Base-by-base conservation (phyloP, 1,140 invertebrate genomes). In the Nylanderia fulva region DNA sequence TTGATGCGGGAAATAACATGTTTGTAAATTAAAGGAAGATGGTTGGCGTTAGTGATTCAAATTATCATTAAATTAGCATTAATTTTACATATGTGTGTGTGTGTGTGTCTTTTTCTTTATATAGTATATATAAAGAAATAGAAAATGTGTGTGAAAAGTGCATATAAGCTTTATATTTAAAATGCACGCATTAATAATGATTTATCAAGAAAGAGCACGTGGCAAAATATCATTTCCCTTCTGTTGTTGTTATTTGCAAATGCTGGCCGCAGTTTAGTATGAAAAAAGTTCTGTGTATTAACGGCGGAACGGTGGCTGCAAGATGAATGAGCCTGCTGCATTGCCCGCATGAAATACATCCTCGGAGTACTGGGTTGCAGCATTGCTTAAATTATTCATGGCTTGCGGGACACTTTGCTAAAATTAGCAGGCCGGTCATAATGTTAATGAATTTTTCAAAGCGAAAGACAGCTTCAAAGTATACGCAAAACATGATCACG, bases 371-470 rank as follows among this genome's bases (percentile, higher is more conserved):
- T 86, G 63, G 88, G 64, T 85, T 84, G 88, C 88, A 82, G 83
- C 89, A 90, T 88, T 85, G 80, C 74, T 79, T 90, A 84, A 91
- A 91, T 88, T 90, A 91, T 90, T 90, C 90, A 86, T 87, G 77
- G 86, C 66, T 85, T 85, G 88, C 68, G 88, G 83, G 86, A 89
- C 86, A 89, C 83, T 90, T 87, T 85, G 85, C 88, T 87, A 72
- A 89, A 90, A 90, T 90, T 90, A 89, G 68, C 89, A 87, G 85
- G 88, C 88, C 79, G 45, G 58, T 68, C 88, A 87, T 90, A 90
- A 90, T 87, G 88, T 90, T 90, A 87, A 90, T 90, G 88, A 90
- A 90, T 90, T 90, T 87, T 90, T 90, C 86, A 90, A 89, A 83
- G 80, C 56, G 45, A 45, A 54, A 29, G 36, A 45, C 45, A 39